Percentiles rank a stretch among this genome's conserved stretches.
Conservation (phyloP, 2,888 invertebrate genomes). For the Eupithecia pulchellata region DNA sequence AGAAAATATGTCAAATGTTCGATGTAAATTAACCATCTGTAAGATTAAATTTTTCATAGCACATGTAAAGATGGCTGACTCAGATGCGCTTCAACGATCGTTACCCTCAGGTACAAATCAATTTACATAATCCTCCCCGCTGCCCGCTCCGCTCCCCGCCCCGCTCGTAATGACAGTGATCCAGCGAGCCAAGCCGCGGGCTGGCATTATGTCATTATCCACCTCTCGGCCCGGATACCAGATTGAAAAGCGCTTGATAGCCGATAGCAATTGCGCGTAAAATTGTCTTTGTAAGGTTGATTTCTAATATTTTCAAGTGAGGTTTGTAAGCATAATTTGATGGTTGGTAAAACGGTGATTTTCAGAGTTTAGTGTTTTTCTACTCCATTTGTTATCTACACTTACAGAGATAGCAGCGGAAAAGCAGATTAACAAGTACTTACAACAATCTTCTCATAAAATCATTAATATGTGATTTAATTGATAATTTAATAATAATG, state of each 20-base stretch:
- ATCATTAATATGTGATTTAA: not conserved
- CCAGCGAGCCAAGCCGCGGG: conserved; percentile 65
- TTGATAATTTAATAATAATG: not conserved
- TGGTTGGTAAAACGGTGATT: not conserved
- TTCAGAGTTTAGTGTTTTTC: not conserved
- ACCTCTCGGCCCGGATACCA: conserved; percentile 65
- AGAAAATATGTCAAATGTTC: not conserved
- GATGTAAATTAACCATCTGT: not conserved
- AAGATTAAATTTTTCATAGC: not conserved
- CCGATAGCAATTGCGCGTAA: conserved; percentile 51
- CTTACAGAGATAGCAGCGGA: not conserved
- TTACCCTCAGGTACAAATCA: conserved; percentile 66
- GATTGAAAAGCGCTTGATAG: conserved; percentile 56
- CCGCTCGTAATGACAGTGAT: conserved; percentile 69
- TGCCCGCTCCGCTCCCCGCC: conserved; percentile 61
- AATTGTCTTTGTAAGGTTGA: conserved; percentile 41
- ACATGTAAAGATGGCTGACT: conserved; percentile 23
- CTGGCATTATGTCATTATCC: conserved; percentile 77
- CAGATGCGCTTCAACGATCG: conserved; percentile 53
- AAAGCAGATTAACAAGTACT: not conserved
- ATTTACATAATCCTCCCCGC: conserved; percentile 61
- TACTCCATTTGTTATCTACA: not conserved
- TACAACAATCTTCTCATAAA: not conserved
- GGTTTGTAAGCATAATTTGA: not conserved
- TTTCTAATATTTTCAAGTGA: not conserved